Conservation (phyloP, 2,113 vertebrate genomes). For the Eulemur macaco region DNA sequence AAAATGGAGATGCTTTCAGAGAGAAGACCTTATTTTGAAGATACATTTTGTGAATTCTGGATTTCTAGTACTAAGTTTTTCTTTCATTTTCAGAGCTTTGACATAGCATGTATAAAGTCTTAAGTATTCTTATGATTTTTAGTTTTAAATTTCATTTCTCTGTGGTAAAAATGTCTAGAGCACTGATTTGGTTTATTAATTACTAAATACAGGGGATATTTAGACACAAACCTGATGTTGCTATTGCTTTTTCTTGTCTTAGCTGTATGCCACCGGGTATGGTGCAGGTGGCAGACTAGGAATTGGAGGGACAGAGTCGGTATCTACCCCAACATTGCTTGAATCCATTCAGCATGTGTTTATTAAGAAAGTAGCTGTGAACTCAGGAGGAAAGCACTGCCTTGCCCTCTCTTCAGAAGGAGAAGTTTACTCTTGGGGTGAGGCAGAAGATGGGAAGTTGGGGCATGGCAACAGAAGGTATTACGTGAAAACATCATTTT, state of each 20-base stretch:
- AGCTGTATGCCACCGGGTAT: conserved; percentile 98
- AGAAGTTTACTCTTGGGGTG: conserved; percentile 99
- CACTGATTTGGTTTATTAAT: background rate
- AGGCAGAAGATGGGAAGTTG: conserved; percentile 97
- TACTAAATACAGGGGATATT: background rate
- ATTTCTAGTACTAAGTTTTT: background rate
- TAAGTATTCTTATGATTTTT: background rate
- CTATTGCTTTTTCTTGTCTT: conserved; percentile 19
- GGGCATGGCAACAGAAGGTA: conserved; percentile 98
- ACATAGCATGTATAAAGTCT: background rate
- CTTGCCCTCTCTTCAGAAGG: conserved; percentile 97
- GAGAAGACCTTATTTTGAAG: background rate
- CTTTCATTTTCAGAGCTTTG: background rate
- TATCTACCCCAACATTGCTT: conserved; percentile 96
- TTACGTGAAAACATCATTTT: background rate
- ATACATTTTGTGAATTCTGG: background rate
- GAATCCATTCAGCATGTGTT: conserved; percentile 99
- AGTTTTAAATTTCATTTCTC: background rate
- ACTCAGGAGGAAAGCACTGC: conserved; percentile 98
- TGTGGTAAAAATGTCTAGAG: background rate
- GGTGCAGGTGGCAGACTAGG: conserved; percentile 97
- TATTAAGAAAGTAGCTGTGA: conserved; percentile 98
- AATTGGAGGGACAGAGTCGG: conserved; percentile 97
- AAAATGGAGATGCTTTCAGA: background rate
- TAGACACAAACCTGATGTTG: background rate